Base-by-base conservation (phyloP, 2,797 vertebrate species). In the Cygnus olor region DNA sequence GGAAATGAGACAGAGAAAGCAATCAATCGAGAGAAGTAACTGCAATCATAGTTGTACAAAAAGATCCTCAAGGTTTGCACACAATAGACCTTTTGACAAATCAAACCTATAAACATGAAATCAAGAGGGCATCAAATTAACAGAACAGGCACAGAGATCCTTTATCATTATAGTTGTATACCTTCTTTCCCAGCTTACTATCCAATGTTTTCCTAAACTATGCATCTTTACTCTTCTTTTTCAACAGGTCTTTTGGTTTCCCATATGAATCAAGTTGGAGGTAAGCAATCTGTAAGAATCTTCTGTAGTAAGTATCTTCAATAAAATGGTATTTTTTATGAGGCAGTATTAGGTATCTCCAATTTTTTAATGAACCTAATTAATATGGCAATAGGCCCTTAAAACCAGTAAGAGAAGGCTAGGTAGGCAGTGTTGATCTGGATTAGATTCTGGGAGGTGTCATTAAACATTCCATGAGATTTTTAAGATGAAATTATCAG, bases 1-100 rank as follows among this genome's bases (percentile, higher is more conserved):
- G 97, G 85, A 93, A 97, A 95, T n/a, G 22, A 70, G 54, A 96
- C 42, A 94, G 13, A 95, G 18, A 78, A 28, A 66, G 93, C 32
- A 78, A 22, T 87, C 47, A 86, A 4, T 73, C 24, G 81, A 61
- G 64, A 81, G 47, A 82, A 68, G 7, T 0, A 0, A 42, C 28
- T 34, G n/a, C 79, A 73, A n/a, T 45, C 11, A 40, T 42, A 79
- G 44, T 6, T 51, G 64, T 38, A 47, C 19, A 65, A 81, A 91
- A 36, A 40, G 3, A 4, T 93, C 32, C 28, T 34, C 2, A 2
- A 84, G 44, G 30, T 81, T 38, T 77, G 21, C 36, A 72, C 12
- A 63, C 22, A 56, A 32, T 1, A 85, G 32, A 56, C 14, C 6
- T 57, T 58, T 80, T 78, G 44, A 69, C 14, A 95, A 71, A 65